Conservation (phyloP, 2,113 vertebrate species). For the Notiomystis cincta region DNA sequence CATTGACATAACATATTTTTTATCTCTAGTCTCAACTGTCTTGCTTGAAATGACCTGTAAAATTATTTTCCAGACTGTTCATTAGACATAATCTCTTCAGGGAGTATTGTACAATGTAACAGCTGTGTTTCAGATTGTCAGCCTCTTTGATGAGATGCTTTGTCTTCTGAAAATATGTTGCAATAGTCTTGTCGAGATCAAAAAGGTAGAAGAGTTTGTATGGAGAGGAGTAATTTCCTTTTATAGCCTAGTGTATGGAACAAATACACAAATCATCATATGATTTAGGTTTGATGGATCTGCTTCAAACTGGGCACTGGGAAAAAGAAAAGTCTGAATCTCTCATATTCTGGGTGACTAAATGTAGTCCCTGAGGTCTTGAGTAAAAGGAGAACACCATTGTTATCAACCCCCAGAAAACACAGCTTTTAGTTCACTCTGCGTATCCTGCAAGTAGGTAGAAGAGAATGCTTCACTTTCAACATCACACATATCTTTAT, state of each 20-base stretch:
- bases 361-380: background rate
- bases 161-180: background rate
- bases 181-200: background rate
- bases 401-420: background rate
- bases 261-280: background rate
- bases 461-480: background rate
- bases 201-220: background rate
- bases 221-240: background rate
- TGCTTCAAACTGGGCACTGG: background rate
- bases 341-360: background rate
- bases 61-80: slow-evolving; percentile 51
- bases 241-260: background rate
- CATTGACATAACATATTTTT: background rate
- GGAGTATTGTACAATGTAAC: slow-evolving; percentile 3
- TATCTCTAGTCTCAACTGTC: background rate
- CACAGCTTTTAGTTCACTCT: background rate
- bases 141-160: background rate
- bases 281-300: background rate
- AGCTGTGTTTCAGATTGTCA: slow-evolving; percentile 18
- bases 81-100: slow-evolving; percentile 52
- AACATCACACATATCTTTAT: background rate
- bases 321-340: background rate
- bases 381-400: background rate
- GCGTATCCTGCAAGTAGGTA: background rate
- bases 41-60: slow-evolving; percentile 61